Base-by-base conservation (phyloP, 2,888 invertebrate genomes). In the Drymonia ruficornis region DNA sequence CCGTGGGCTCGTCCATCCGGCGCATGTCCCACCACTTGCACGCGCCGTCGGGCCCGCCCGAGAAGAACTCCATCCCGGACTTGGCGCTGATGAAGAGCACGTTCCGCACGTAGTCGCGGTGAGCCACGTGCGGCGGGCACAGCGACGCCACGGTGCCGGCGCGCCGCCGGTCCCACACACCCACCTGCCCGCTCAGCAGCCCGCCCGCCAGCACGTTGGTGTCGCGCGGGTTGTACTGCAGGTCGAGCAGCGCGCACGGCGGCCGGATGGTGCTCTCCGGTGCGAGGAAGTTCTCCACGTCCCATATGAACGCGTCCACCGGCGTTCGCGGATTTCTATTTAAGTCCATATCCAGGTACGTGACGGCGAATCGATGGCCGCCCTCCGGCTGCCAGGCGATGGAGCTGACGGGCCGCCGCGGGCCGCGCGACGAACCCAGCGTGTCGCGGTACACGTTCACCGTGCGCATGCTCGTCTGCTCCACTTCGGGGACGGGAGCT, bases 51-150 rank as follows among this genome's bases (percentile, higher is more conserved):
- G 97, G 96, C 0, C 98, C 96, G 0, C 96, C 94, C 0, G 98
- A 98, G 87, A 98, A 98, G 81, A 98, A 98, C 82, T 99, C 99
- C 0, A 96, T 95, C 0, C 98, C 98, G 0, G 97, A 96, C 89
- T 99, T 99, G 0, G 98, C 97, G 80, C 97, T 96, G 55, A 98
- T 96, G 96, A 98, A 99, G 0, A 97, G 85, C 6, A 97, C 95
- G 64, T 95, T 96, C 63, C 96, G 95, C 6, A 97, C 98, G 0
- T 97, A 95, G 87, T 99, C 98, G 29, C 96, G 93, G 82, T 99
- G 99, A 55, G 98, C 97, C 49, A 94, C 94, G 79, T 98, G 97
- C 34, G 96, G 94, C 1, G 95, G 94, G 66, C 96, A 95, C 49
- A 94, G 86, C 65, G 95, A 95, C 0, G 95, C 94, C 0, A 97